Conservation (phyloP, 2,113 vertebrate genomes). For the Phylloscopus trochilus region DNA sequence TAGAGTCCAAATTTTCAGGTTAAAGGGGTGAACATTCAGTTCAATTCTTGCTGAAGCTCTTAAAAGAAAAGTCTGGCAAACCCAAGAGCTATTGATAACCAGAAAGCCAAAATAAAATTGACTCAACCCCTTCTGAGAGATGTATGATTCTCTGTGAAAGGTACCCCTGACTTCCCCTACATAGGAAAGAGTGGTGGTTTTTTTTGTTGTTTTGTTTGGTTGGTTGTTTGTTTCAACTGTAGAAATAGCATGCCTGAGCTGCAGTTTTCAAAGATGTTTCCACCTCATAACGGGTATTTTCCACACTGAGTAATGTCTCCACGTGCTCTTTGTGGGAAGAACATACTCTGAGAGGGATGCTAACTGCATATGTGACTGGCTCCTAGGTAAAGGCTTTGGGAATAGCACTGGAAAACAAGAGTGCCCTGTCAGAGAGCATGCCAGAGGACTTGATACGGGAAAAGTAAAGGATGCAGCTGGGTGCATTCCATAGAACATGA, state of each 20-base stretch:
- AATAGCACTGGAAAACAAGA: neutral
- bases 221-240: neutral
- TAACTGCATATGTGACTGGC: neutral
- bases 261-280: neutral
- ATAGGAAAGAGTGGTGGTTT: accelerated
- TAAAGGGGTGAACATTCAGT: neutral
- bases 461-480: neutral
- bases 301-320: neutral
- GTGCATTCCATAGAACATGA: neutral
- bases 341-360: neutral
- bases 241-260: neutral
- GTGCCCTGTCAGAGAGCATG: accelerated
- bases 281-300: neutral
- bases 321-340: neutral
- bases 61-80: neutral
- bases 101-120: neutral
- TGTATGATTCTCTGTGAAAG: neutral
- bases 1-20: neutral
- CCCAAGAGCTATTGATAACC: neutral
- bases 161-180: neutral
- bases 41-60: neutral
- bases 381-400: neutral
- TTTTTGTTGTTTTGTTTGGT: neutral
- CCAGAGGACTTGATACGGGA: neutral
- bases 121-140: neutral